phyloP scores from a whole-genome alignment of 2,888 invertebrate species.

The Nephrotoma guestfalica region DNA sequence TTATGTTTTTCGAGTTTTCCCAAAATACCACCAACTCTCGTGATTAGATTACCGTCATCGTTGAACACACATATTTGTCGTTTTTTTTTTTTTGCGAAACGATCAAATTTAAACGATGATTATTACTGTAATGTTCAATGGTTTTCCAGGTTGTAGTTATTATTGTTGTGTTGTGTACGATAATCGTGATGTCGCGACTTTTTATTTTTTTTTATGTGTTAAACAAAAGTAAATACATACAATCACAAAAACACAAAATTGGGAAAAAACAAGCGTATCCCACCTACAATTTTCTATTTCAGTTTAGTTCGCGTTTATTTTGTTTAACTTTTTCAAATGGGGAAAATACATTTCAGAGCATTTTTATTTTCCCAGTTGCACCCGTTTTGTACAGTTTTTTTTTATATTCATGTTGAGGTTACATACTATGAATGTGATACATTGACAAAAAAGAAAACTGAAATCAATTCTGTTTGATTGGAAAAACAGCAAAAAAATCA shows the following conservation, averaged over 20 bases:
- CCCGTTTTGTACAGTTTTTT: neutral
- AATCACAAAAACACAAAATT: neutral
- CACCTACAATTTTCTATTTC: neutral
- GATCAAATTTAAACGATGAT: neutral
- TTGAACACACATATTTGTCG: neutral
- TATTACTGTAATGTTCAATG: neutral
- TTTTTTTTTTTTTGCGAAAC: neutral
- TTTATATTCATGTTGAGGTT: neutral
- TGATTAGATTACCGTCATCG: neutral
- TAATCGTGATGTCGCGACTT: neutral
- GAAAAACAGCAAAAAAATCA: neutral
- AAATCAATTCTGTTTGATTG: neutral
- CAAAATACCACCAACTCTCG: neutral
- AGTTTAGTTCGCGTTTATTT: neutral
- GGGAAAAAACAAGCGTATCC: neutral
- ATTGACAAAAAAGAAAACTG: neutral
- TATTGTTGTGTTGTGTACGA: neutral
- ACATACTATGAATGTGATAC: neutral
- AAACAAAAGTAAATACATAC: neutral
- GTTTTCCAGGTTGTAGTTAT: neutral
- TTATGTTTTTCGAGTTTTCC: neutral
- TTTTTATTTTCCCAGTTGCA: neutral
- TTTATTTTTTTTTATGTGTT: neutral
- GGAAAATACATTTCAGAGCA: neutral
- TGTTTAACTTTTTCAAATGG: neutral